Percentiles rank a stretch among this genome's conserved stretches.
phyloP scores from a whole-genome alignment of 2,797 vertebrate genomes.

The Denticeps clupeoides region DNA sequence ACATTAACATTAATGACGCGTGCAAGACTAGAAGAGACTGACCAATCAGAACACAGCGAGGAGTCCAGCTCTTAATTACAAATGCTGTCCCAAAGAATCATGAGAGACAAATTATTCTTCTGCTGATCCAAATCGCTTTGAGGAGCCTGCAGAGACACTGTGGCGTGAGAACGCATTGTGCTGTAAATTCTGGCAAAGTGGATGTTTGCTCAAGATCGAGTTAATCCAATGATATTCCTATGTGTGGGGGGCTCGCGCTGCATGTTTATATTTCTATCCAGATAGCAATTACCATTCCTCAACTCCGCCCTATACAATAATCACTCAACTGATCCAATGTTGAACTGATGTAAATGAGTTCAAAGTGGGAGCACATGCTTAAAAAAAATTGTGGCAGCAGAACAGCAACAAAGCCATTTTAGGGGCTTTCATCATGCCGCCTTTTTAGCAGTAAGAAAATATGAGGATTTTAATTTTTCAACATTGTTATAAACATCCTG shows the following conservation, averaged over 20 bases:
- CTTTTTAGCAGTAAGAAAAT: conserved; percentile 15
- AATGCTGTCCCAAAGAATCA: not conserved
- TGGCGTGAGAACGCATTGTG: conserved; percentile 48
- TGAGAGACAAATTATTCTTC: not conserved
- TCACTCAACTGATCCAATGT: too few species aligned
- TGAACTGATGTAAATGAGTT: too few species aligned
- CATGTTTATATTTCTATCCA: conserved; percentile 31
- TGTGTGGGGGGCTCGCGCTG: conserved; percentile 18
- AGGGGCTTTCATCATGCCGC: too few species aligned
- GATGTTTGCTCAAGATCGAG: conserved; percentile 35
- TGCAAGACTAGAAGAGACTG: too few species aligned
- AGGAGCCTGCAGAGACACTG: conserved; percentile 34
- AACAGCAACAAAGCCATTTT: too few species aligned
- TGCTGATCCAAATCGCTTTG: conserved; percentile 20
- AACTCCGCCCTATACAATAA: too few species aligned
- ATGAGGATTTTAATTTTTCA: not conserved
- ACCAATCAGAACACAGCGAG: too few species aligned
- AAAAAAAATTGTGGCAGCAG: too few species aligned
- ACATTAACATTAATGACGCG: too few species aligned
- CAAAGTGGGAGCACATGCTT: too few species aligned
- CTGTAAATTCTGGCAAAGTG: conserved; percentile 44
- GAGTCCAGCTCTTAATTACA: too few species aligned
- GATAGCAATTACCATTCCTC: conserved; percentile 33
- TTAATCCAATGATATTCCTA: conserved; percentile 23
- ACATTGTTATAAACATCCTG: too few species aligned